Percentiles rank a stretch among this genome's conserved stretches.
These are phyloP conservation scores for Choristoneura fumiferana DNA, from an alignment of 1,140 invertebrate species.

Conservation along the genomic window DNA sequence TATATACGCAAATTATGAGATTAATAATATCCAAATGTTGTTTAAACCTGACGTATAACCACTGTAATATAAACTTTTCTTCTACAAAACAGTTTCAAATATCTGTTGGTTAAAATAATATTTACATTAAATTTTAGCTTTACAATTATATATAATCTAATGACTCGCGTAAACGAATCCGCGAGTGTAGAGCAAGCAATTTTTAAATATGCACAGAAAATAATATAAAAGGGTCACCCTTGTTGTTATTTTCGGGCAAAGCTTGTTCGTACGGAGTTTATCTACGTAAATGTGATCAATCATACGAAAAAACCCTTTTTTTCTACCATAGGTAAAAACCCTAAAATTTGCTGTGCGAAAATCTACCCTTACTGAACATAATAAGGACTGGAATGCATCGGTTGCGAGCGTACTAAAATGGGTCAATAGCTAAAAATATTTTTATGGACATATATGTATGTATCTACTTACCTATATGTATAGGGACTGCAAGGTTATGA, in stretches of 20 bases:
- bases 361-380: no score
- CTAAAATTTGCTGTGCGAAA: background rate
- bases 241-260: slow-evolving; percentile 11
- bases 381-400: background rate
- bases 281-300: slow-evolving; percentile 22
- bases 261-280: slow-evolving; percentile 5
- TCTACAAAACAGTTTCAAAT: no score
- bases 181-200: background rate
- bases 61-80: no score
- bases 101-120: no score
- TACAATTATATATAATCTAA: no score
- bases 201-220: background rate
- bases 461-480: no score
- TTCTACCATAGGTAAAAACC: background rate
- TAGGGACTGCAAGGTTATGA: no score
- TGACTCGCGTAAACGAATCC: background rate
- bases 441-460: slow-evolving; percentile 2
- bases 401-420: background rate
- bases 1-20: no score
- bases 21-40: no score
- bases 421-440: slow-evolving; percentile 6
- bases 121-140: no score
- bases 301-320: slow-evolving; percentile 23
- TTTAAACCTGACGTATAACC: no score
- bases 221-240: background rate